Conservation (phyloP, 1,140 invertebrate species). For the Trichoplusia ni region DNA sequence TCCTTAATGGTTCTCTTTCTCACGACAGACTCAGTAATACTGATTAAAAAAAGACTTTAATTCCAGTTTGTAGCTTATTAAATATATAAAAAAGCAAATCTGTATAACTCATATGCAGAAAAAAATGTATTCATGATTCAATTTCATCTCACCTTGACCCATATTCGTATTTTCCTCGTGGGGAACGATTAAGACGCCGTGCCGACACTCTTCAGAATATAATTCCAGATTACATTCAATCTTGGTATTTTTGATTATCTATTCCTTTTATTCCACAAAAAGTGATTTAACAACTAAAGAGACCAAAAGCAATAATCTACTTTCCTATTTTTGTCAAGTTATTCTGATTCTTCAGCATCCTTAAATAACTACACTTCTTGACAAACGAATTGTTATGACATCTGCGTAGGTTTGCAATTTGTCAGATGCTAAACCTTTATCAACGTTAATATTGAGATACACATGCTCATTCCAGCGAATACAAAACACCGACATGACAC, state of each 20-base stretch:
- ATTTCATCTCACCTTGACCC: slow-evolving; percentile 19
- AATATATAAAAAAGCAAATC: slow-evolving; percentile 2
- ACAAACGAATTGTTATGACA: slow-evolving; percentile 11
- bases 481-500: not conserved
- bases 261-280: slow-evolving; percentile 15
- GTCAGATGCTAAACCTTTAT: slow-evolving; percentile 13
- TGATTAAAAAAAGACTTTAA: too few relatives aligned
- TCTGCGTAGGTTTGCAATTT: slow-evolving; percentile 10
- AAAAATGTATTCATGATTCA: slow-evolving; percentile 24
- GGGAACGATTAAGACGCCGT: slow-evolving; percentile 12
- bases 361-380: not conserved
- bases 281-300: not conserved
- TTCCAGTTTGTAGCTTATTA: too few relatives aligned
- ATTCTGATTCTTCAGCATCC: too few relatives aligned
- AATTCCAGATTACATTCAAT: slow-evolving; percentile 18
- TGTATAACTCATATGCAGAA: slow-evolving; percentile 6
- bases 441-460: not conserved
- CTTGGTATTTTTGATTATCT: not conserved
- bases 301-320: not conserved
- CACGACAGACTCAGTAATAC: too few relatives aligned
- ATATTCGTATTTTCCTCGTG: slow-evolving; percentile 19
- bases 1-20: too few relatives aligned
- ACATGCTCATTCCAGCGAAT: not conserved
- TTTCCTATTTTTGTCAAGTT: not conserved
- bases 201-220: slow-evolving; percentile 21